Evolutionary conservation across 2,113 vertebrate genomes (phyloP).

Genomic region (Rattus rattus): DNA sequence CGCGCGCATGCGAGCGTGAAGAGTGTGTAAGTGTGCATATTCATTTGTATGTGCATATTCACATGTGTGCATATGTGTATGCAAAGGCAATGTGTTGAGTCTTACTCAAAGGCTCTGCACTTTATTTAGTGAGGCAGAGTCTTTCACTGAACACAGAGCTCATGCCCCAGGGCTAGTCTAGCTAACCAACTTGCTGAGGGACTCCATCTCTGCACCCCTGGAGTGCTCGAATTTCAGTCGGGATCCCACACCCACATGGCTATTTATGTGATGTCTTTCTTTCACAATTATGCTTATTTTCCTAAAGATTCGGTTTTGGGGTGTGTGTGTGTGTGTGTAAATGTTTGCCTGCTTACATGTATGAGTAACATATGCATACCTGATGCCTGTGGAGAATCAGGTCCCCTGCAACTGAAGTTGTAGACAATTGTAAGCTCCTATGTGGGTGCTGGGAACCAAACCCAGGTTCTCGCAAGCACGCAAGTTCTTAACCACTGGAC

Average conservation of each 20-base stretch:
- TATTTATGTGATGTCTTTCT: constrained; percentile 20
- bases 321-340: not conserved
- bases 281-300: not conserved
- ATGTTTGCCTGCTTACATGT: not conserved
- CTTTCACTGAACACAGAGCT: not conserved
- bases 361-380: no score
- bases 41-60: not conserved
- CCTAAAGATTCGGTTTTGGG: not conserved
- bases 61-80: not conserved
- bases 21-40: no score
- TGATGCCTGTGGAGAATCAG: not conserved
- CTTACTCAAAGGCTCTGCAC: not conserved
- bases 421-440: not conserved
- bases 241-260: not conserved
- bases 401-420: no score
- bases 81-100: not conserved
- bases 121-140: not conserved
- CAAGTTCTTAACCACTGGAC: not conserved
- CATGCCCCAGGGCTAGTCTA: not conserved
- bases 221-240: not conserved
- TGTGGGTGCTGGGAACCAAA: not conserved
- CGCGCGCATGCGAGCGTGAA: not conserved
- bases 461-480: not conserved
- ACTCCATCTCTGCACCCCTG: not conserved
- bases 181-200: not conserved